Evolutionary conservation across 2,888 invertebrate species (phyloP).

Genomic region (Drosophila borealis): DNA sequence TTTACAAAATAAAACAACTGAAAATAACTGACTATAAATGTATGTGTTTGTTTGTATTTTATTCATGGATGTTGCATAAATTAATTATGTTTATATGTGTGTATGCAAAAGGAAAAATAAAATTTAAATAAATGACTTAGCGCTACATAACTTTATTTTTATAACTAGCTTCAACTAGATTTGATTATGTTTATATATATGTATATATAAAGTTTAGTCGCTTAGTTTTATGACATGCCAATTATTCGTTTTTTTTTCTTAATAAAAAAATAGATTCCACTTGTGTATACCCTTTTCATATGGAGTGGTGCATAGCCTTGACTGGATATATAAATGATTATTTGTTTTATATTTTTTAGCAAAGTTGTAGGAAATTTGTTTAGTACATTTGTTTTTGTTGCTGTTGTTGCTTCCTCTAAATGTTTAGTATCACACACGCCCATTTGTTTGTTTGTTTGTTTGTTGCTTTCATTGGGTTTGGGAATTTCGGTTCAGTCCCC

Average conservation of each 20-base stretch:
- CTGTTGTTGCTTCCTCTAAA: slow-evolving; percentile 66
- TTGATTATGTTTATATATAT: slow-evolving; percentile 33
- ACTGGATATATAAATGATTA: slow-evolving; percentile 21
- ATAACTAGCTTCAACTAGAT: slow-evolving; percentile 73
- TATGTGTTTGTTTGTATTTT: slow-evolving; percentile 49
- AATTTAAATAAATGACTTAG: slow-evolving; percentile 55
- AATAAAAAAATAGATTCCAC: slow-evolving; percentile 73
- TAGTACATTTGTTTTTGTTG: slow-evolving; percentile 47
- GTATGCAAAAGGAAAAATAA: slow-evolving; percentile 23
- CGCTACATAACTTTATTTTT: slow-evolving; percentile 54
- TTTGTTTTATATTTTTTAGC: slow-evolving; percentile 15
- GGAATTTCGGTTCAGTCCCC: slow-evolving; percentile 1
- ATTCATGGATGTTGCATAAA: slow-evolving; percentile 37
- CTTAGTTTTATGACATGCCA: slow-evolving; percentile 31
- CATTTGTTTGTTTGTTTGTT: slow-evolving; percentile 43
- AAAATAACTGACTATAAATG: slow-evolving; percentile 39
- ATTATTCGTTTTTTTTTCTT: slow-evolving; percentile 25
- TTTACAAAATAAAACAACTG: slow-evolving; percentile 58
- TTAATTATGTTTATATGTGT: slow-evolving; percentile 16
- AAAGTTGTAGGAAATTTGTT: slow-evolving; percentile 44
- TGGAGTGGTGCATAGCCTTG: slow-evolving; percentile 29
- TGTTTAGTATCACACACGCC: slow-evolving; percentile 80
- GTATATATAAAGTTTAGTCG: slow-evolving; percentile 17
- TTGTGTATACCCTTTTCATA: slow-evolving; percentile 8
- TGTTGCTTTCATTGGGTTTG: slow-evolving; percentile 21